Evolutionary conservation across 35 echinoderm and acorn worm genomes (phyloP), one percentile per base, ranked within the genome.

Genomic region (Anneissia japonica): DNA sequence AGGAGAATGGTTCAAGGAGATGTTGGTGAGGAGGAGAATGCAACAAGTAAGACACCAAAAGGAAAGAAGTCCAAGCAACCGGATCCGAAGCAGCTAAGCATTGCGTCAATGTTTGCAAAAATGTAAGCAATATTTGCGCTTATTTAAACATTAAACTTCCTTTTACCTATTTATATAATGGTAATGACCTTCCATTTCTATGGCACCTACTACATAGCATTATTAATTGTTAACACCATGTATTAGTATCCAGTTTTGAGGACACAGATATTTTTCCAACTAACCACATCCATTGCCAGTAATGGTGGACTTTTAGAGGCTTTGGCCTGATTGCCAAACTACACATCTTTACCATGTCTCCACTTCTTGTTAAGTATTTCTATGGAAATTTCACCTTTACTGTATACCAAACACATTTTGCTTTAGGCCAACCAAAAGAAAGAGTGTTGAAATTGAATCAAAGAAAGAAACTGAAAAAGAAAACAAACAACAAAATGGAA

Each of bases 71-170:
- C 92, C 13, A 84, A 89, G 4, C 91, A 99, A 75, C 78, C 84
- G 29, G 96, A 99, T 84, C 81, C 93, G 0, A 99, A 94, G 74
- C 96, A 99, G 39, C 92, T 89, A 31, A 99, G 92, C 81, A 93
- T 99, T 81, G 72, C 93, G 3, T 90, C 89, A 46, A 99, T 99
- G 96, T 99, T 99, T 92, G 29, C 96, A 23, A 99, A 93, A 81
- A 77, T 91, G 96, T 99, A 82, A 94, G 95, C n/a, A n/a, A n/a
- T n/a, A n/a, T n/a, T n/a, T n/a, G n/a, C n/a, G n/a, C n/a, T n/a
- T n/a, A n/a, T n/a, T n/a, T n/a, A n/a, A 9, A 30, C 26, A n/a
- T n/a, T 11, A 30, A 4, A 34, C 23, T 23, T 80, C 17, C 23
- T 36, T 33, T 13, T 16, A 33, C 12, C 31, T 77, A 12, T 16